A percentile compares a stretch with the other conserved stretches of the same genome.
Conservation (phyloP, 1,140 invertebrate species). For the Euglossa dilemma region DNA sequence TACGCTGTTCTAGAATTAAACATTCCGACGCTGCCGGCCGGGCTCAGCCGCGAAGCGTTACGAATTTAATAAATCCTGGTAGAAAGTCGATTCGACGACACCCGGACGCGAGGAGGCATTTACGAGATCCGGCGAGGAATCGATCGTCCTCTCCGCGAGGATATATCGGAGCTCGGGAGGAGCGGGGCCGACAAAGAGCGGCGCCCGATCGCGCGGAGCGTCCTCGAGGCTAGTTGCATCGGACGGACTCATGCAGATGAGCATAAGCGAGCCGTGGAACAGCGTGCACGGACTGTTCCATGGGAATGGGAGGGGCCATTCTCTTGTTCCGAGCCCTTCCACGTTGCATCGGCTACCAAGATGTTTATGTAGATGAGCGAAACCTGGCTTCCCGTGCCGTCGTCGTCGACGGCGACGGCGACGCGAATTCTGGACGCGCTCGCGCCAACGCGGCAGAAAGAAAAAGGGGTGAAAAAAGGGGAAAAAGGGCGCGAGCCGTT, state of each 20-base stretch:
- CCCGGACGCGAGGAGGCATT: no score
- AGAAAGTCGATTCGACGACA: not conserved
- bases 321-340: slow-evolving; percentile 40
- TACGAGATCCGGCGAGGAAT: not conserved
- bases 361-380: slow-evolving; percentile 73
- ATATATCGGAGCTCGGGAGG: not conserved
- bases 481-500: slow-evolving; percentile 8
- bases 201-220: not conserved
- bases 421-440: slow-evolving; percentile 23
- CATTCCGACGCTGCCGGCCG: no score
- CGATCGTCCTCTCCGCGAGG: not conserved
- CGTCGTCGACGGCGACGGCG: slow-evolving; percentile 30
- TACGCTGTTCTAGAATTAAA: no score
- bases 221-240: slow-evolving; percentile 36
- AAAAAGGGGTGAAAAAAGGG: not conserved
- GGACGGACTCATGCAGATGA: slow-evolving; percentile 63
- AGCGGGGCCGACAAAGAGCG: slow-evolving; percentile 13
- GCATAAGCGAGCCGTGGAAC: slow-evolving; percentile 46
- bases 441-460: no score
- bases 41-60: not conserved
- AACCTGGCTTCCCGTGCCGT: slow-evolving; percentile 20
- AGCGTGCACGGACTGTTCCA: slow-evolving; percentile 14
- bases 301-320: slow-evolving; percentile 27
- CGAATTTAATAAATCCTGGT: not conserved
- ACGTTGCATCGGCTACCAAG: slow-evolving; percentile 55